Evolutionary conservation across 2,113 vertebrate genomes (phyloP).

Genomic region (Cathartes aura): DNA sequence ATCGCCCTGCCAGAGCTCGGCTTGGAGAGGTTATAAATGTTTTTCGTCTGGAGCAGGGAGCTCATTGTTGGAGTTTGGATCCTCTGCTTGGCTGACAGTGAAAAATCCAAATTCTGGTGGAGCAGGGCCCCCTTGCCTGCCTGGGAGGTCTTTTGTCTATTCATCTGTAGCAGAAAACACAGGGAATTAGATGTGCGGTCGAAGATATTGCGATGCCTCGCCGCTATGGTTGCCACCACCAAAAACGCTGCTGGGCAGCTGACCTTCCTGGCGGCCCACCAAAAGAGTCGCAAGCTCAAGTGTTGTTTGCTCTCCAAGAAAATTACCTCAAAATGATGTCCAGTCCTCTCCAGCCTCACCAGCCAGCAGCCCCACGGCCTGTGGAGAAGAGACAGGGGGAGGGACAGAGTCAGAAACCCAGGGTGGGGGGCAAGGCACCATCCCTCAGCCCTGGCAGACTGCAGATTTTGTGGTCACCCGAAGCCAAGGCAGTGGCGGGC

Average conservation of each 20-base stretch:
- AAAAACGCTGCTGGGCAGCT: neutral
- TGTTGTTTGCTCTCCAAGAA: constrained; percentile 9
- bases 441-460: neutral
- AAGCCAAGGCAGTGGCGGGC: neutral
- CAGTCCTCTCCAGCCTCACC: neutral
- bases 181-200: neutral
- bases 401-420: neutral
- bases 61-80: constrained; percentile 67
- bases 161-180: neutral
- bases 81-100: constrained; percentile 67
- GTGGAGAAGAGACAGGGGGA: neutral
- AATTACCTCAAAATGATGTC: neutral
- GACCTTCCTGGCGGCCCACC: neutral
- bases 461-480: neutral
- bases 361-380: neutral
- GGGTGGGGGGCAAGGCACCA: neutral
- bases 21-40: constrained; percentile 75
- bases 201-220: neutral
- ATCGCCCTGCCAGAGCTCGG: constrained; percentile 68
- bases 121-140: neutral
- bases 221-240: neutral
- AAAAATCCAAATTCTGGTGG: constrained; percentile 61
- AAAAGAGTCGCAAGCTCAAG: neutral
- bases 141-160: constrained; percentile 35
- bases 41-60: constrained; percentile 70